phyloP scores from a whole-genome alignment of 2,888 invertebrate genomes.

The Perizoma flavofasciatum region DNA sequence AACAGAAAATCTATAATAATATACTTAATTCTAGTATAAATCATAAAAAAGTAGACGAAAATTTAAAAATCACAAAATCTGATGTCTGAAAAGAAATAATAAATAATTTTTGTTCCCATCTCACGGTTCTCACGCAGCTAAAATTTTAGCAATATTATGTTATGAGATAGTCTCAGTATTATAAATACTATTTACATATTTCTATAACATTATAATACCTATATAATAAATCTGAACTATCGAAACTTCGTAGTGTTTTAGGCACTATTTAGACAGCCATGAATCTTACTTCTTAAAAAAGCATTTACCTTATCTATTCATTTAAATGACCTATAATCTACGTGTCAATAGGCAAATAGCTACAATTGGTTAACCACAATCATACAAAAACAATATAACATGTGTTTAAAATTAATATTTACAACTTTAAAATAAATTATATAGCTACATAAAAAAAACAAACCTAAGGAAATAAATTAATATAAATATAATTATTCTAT shows the following conservation, averaged over 20 bases:
- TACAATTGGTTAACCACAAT: slow-evolving; percentile 57
- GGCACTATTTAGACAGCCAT: slow-evolving; percentile 85
- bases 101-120: slow-evolving; percentile 69
- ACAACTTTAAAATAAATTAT: neutral
- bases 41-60: neutral
- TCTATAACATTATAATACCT: slow-evolving; percentile 61
- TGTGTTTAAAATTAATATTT: slow-evolving; percentile 13
- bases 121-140: slow-evolving; percentile 43
- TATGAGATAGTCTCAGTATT: slow-evolving; percentile 23
- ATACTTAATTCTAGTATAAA: too few relatives aligned
- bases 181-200: slow-evolving; percentile 66
- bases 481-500: neutral
- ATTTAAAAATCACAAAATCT: neutral
- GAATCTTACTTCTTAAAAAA: slow-evolving; percentile 82
- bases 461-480: too few relatives aligned
- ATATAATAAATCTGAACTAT: slow-evolving; percentile 80
- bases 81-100: neutral
- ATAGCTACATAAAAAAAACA: too few relatives aligned
- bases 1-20: neutral
- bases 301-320: slow-evolving; percentile 73
- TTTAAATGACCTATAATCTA: slow-evolving; percentile 69
- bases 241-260: slow-evolving; percentile 83
- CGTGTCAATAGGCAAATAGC: slow-evolving; percentile 82
- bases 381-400: neutral
- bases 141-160: neutral